phyloP scores from a whole-genome alignment of 2,888 invertebrate genomes.

The Himalopsyche japonica region DNA sequence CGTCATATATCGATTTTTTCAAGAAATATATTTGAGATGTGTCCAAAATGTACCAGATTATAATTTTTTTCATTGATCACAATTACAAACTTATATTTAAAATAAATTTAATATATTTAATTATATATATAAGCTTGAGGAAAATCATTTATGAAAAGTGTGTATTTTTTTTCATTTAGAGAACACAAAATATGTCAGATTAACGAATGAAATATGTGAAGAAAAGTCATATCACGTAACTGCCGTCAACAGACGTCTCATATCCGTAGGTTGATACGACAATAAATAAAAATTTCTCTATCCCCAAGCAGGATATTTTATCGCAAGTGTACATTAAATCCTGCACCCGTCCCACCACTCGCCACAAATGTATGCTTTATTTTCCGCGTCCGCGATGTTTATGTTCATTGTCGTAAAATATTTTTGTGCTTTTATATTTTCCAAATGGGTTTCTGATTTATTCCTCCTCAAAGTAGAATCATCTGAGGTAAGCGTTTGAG shows the following conservation, averaged over 20 bases:
- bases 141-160: background rate
- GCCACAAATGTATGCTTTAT: conserved; percentile 25
- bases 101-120: too few species aligned
- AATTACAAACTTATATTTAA: too few species aligned
- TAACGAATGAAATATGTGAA: conserved; percentile 6
- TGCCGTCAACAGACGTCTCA: background rate
- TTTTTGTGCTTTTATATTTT: conserved; percentile 22
- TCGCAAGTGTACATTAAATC: background rate
- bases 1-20: too few species aligned
- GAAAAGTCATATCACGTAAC: conserved; percentile 19
- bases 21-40: too few species aligned
- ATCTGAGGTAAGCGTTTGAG: conserved; percentile 21
- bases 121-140: background rate
- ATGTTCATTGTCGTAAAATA: conserved; percentile 34
- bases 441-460: conserved; percentile 36
- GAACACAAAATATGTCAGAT: background rate
- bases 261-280: conserved; percentile 10
- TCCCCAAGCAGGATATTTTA: conserved; percentile 1
- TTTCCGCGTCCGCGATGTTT: conserved; percentile 12
- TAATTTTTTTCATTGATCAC: too few species aligned
- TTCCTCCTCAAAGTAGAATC: conserved; percentile 29
- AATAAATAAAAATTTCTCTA: conserved; percentile 19
- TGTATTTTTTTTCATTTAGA: background rate
- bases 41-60: too few species aligned
- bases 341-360: background rate